Evolutionary conservation across 2,888 invertebrate genomes (phyloP).

Genomic region (Chrysolina oricalcia): DNA sequence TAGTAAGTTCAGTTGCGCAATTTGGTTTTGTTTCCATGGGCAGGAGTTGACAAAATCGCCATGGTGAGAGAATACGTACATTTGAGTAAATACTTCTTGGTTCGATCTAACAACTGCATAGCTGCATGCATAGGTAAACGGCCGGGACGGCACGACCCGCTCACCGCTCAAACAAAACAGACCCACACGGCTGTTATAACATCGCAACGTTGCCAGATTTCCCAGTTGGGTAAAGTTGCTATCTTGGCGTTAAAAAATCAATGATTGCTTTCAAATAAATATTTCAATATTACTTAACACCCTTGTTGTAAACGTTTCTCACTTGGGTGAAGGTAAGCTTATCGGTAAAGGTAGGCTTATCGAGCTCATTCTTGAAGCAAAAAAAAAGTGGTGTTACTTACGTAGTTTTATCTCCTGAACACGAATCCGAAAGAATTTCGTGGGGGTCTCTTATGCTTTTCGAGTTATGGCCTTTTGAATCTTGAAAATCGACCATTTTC

Average conservation of each 20-base stretch:
- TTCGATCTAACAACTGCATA: constrained; percentile 45
- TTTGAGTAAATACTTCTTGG: neutral
- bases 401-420: too few species aligned
- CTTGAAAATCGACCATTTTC: too few species aligned
- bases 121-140: constrained; percentile 53
- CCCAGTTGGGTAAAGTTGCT: neutral
- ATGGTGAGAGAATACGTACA: constrained; percentile 17
- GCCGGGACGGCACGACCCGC: constrained; percentile 46
- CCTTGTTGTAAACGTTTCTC: too few species aligned
- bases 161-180: constrained; percentile 33
- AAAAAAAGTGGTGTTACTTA: too few species aligned
- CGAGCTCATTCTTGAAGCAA: too few species aligned
- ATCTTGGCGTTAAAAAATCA: neutral
- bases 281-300: too few species aligned
- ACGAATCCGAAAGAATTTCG: too few species aligned
- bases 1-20: constrained; percentile 10
- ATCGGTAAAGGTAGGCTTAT: too few species aligned
- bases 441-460: too few species aligned
- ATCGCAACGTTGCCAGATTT: constrained; percentile 48
- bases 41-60: neutral
- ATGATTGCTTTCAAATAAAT: constrained; percentile 9
- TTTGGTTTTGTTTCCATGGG: neutral
- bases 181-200: constrained; percentile 15
- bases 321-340: too few species aligned
- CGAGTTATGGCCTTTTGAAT: too few species aligned